Conservation (phyloP, 2,888 invertebrate species). For the Platycheirus albimanus region DNA sequence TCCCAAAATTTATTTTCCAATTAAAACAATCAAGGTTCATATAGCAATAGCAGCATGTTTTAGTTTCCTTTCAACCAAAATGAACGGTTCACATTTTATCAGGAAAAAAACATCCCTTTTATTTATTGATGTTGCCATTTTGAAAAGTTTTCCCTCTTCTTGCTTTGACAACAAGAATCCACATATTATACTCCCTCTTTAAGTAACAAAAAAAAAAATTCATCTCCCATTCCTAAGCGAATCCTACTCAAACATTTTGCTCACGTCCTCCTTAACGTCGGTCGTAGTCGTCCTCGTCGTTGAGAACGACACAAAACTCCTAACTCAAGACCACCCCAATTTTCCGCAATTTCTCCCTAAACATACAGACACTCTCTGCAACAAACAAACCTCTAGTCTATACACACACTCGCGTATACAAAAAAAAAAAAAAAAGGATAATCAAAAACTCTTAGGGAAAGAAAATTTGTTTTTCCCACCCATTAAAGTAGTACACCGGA, state of each 20-base stretch:
- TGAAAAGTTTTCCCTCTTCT: not conserved
- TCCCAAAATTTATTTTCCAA: too few relatives aligned
- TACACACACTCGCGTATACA: not conserved
- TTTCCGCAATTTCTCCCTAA: not conserved
- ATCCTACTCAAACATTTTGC: conserved; percentile 36
- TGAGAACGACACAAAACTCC: conserved; percentile 11
- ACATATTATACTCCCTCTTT: not conserved
- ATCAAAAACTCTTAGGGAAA: conserved; percentile 17
- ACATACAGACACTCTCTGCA: not conserved
- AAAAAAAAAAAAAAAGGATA: not conserved
- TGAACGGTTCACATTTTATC: not conserved
- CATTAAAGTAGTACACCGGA: conserved; percentile 26
- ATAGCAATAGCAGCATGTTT: too few relatives aligned
- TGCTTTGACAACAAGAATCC: not conserved
- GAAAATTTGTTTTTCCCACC: conserved; percentile 27
- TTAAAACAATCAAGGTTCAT: too few relatives aligned
- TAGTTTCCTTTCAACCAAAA: not conserved
- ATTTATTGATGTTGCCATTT: conserved; percentile 3
- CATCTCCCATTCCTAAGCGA: not conserved
- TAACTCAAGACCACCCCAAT: not conserved
- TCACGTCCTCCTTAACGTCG: conserved; percentile 42
- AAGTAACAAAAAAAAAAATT: not conserved
- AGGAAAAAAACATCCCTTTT: not conserved
- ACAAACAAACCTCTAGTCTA: conserved; percentile 12
- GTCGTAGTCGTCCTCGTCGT: too few relatives aligned